Conservation (phyloP, 92 coral and sea anemone genomes). For the Ricordea florida region DNA sequence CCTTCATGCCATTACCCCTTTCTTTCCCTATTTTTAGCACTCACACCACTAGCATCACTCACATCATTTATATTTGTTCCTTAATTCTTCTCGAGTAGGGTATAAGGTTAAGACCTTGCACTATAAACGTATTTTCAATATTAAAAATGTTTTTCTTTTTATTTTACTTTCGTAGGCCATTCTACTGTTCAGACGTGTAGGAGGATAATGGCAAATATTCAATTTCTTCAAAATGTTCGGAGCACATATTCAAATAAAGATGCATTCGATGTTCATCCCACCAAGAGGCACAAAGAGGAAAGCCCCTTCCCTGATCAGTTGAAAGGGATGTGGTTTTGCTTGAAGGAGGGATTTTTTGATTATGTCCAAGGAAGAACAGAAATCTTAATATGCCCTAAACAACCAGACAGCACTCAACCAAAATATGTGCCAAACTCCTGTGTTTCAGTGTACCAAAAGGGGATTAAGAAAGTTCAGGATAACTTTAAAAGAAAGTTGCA, state of each 20-base stretch:
- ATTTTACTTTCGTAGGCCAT: slow-evolving; percentile 3
- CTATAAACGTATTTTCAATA: too few species aligned
- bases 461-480: slow-evolving; percentile 43
- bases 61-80: too few species aligned
- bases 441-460: slow-evolving; percentile 31
- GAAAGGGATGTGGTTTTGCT: slow-evolving; percentile 51
- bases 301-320: slow-evolving; percentile 50
- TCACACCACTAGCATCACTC: too few species aligned
- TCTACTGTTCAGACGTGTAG: slow-evolving; percentile 15
- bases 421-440: slow-evolving; percentile 18
- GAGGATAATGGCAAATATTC: slow-evolving; percentile 19
- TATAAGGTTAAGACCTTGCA: too few species aligned
- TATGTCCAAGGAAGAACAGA: too few species aligned
- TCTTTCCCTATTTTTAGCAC: too few species aligned
- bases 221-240: background rate
- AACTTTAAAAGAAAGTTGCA: slow-evolving; percentile 32
- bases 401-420: background rate
- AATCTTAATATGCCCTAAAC: too few species aligned
- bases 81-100: too few species aligned
- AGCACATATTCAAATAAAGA: background rate
- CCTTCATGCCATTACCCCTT: too few species aligned
- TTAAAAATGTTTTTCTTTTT: too few species aligned
- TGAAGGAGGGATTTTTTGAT: slow-evolving; percentile 1
- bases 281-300: slow-evolving; percentile 32
- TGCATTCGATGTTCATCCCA: slow-evolving; percentile 43